Base-by-base conservation (phyloP, 2,888 invertebrate species). In the Tribolium freemani region DNA sequence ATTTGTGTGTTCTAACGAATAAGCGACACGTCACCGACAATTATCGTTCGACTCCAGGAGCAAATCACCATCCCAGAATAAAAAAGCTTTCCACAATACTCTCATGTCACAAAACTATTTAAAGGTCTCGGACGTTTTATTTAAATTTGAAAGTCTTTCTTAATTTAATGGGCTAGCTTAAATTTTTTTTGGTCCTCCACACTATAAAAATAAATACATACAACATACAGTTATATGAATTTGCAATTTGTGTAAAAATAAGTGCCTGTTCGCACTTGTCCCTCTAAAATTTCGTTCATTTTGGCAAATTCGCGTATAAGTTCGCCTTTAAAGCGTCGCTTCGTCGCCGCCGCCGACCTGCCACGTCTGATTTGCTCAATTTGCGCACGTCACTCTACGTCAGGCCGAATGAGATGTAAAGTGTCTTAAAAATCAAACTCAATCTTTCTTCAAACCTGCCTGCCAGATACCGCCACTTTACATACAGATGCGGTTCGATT, bases 361-460 rank as follows among this genome's bases (percentile, higher is more conserved):
- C 84, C 84, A 83, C 79, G 80, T 83, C 83, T 83, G 85, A 85
- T 86, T 86, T 86, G 86, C 86, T 84, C 85, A 86, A 86, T 85
- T 85, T 85, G 84, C 84, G 82, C 81, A 82, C 84, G 85, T 85
- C 85, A 85, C 84, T 85, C 83, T 78, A 82, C 81, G 84, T 85
- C 85, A 83, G 78, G 73, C 77, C 76, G 84, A 84, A 84, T 84
- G 84, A 84, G 84, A 84, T 84, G 85, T 84, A 84, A 85, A 85
- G 84, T 84, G 84, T 85, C 86, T 86, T 83, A 84, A 85, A 84
- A 86, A 85, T 86, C 86, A 85, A 85, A 85, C 84, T 84, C 84
- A 83, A 86, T 86, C 84, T 84, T 79, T 83, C 79, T 78, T 82
- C 77, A 79, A 80, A 76, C 78, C 75, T 77, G 79, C 74, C 76